Evolutionary conservation across 2,888 invertebrate genomes (phyloP).

Genomic region (Trilocha varians): DNA sequence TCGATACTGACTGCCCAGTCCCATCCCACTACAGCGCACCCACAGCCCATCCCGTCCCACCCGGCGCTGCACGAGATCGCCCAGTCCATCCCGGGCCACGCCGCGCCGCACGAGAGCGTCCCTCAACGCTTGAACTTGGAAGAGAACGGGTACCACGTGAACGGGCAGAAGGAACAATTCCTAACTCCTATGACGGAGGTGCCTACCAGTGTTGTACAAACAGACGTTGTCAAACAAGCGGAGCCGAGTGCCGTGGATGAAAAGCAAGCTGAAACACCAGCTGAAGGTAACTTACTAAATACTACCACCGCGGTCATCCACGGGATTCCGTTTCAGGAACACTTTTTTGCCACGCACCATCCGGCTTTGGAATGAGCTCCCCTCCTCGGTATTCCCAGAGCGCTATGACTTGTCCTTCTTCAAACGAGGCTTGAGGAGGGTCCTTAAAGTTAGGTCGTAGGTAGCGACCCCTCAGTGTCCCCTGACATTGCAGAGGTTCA

Average conservation of each 20-base stretch:
- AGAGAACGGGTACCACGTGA: conserved; percentile 39
- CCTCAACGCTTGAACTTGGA: conserved; percentile 43
- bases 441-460: too few species aligned
- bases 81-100: conserved; percentile 8
- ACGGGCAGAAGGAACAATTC: conserved; percentile 57
- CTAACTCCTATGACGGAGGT: conserved; percentile 61
- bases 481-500: too few species aligned
- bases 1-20: conserved; percentile 11
- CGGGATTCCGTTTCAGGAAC: too few species aligned
- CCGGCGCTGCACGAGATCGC: conserved; percentile 27
- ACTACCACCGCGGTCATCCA: too few species aligned
- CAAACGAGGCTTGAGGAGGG: too few species aligned
- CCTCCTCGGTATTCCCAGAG: too few species aligned
- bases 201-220: conserved; percentile 41
- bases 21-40: conserved; percentile 7
- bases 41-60: conserved; percentile 5
- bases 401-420: too few species aligned
- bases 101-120: conserved; percentile 26
- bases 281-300: conserved; percentile 38
- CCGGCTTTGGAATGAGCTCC: too few species aligned
- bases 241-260: conserved; percentile 60
- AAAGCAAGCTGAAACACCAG: conserved; percentile 44
- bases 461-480: too few species aligned
- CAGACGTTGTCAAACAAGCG: conserved; percentile 42
- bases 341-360: too few species aligned